These are phyloP conservation scores for Onychostruthus taczanowskii DNA, from an alignment of 2,113 vertebrate genomes.

Conservation along the genomic window DNA sequence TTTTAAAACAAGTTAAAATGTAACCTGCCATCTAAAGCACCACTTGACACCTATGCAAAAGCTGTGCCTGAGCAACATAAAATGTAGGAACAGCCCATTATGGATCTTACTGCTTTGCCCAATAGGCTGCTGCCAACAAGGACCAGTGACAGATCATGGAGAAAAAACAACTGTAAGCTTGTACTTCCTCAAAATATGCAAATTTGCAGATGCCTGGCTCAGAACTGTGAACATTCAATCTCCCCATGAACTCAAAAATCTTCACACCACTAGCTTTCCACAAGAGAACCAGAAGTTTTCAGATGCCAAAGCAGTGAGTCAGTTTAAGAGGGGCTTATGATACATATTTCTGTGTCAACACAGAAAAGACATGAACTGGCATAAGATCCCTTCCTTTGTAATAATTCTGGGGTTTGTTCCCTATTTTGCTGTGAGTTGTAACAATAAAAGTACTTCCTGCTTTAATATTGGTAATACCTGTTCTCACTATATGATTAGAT, in stretches of 20 bases:
- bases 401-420: background rate
- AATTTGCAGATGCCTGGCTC: background rate
- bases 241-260: background rate
- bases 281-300: background rate
- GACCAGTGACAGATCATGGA: fast-evolving
- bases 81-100: background rate
- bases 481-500: background rate
- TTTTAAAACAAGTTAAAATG: background rate
- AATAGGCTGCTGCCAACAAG: background rate
- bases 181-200: background rate
- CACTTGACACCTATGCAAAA: background rate
- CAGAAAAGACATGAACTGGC: background rate
- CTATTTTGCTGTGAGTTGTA: background rate
- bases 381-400: background rate
- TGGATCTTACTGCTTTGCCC: background rate
- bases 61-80: background rate
- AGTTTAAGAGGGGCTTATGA: background rate
- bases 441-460: background rate
- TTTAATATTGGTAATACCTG: background rate
- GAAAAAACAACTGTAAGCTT: background rate
- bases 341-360: background rate
- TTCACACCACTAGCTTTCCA: background rate
- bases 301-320: background rate
- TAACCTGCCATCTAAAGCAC: background rate
- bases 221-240: background rate